A percentile compares a stretch with the other conserved stretches of the same genome.
phyloP scores from a whole-genome alignment of 2,113 vertebrate species.

The Dendrocopos noguchii region DNA sequence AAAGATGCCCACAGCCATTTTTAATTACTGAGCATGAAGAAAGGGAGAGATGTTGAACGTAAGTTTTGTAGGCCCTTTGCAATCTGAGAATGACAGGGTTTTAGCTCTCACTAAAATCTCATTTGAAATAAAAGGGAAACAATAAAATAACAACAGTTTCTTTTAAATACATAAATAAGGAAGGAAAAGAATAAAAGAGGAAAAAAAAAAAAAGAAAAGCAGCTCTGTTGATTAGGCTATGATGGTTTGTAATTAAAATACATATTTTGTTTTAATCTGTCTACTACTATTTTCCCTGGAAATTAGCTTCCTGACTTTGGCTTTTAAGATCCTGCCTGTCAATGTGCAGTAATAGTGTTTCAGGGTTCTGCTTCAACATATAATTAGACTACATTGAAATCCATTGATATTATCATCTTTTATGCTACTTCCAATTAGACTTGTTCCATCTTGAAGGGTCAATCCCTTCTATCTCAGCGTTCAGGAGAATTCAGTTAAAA shows the following conservation, averaged over 20 bases:
- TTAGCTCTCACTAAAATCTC: constrained; percentile 21
- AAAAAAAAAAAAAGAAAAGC: not conserved
- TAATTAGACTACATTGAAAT: constrained; percentile 44
- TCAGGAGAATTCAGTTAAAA: constrained; percentile 19
- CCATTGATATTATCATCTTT: constrained; percentile 59
- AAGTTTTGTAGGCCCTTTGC: constrained; percentile 66
- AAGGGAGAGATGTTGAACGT: constrained; percentile 65
- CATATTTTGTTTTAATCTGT: constrained; percentile 30
- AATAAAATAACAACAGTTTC: not conserved
- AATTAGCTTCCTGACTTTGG: constrained; percentile 40
- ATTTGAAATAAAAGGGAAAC: constrained; percentile 40
- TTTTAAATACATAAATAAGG: no score
- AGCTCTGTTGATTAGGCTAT: not conserved
- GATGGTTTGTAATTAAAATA: constrained; percentile 49
- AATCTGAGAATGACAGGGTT: constrained; percentile 40
- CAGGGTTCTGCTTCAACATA: constrained; percentile 53
- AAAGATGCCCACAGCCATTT: constrained; percentile 82
- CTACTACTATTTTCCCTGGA: constrained; percentile 53
- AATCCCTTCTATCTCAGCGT: constrained; percentile 1
- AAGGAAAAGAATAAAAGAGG: no score
- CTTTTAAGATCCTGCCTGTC: constrained; percentile 54
- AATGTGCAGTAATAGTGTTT: constrained; percentile 25
- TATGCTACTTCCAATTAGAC: constrained; percentile 63
- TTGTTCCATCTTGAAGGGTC: constrained; percentile 36
- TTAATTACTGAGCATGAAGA: constrained; percentile 81